Base-by-base conservation (phyloP, 2,113 vertebrate species). In the Leptocoma aspasia region DNA sequence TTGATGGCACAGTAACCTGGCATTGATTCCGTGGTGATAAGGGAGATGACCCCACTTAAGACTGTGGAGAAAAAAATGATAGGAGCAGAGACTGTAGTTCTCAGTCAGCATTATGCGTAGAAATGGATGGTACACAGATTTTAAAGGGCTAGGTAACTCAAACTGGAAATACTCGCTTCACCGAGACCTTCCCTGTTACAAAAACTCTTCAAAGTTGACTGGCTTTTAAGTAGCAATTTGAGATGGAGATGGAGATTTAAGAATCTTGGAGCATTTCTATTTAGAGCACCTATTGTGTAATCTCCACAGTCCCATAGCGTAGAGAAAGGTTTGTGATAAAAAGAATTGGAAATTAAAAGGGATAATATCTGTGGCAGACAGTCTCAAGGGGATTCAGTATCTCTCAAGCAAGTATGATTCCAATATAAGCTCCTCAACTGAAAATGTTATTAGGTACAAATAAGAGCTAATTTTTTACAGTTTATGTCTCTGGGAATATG, bases 391-490 rank as follows among this genome's bases (percentile, higher is more conserved):
- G 78, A 89, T 95, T 94, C 82, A 59, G 61, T 92, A 92, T 90
- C 84, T 95, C 78, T 94, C 81, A 78, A 96, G 93, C 77, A 95
- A 97, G 86, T 95, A 86, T 82, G 87, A 91, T 72, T 92, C 81
- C 73, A 90, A 15, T 96, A 94, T 96, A 92, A 87, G 77, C 71
- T 87, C 31, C 85, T 94, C 93, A 89, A 53, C 82, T 90, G 91
- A 95, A 82, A 77, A 81, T 92, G 94, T 91, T 96, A 95, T 96
- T 97, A 95, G 86, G 44, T 91, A 92, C 81, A 96, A 97, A 96
- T 95, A 97, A 92, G 92, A 96, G 86, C 95, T 97, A 95, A 95
- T 96, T 96, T 97, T 96, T 92, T 96, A 90, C 89, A 92, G 89
- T 95, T 79, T 94, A 41, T 94, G 57, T 92, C 79, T 90, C 71